Evolutionary conservation across 2,888 invertebrate species (phyloP), one percentile per base, ranked within the genome.

Genomic region (Netelia melanura): DNA sequence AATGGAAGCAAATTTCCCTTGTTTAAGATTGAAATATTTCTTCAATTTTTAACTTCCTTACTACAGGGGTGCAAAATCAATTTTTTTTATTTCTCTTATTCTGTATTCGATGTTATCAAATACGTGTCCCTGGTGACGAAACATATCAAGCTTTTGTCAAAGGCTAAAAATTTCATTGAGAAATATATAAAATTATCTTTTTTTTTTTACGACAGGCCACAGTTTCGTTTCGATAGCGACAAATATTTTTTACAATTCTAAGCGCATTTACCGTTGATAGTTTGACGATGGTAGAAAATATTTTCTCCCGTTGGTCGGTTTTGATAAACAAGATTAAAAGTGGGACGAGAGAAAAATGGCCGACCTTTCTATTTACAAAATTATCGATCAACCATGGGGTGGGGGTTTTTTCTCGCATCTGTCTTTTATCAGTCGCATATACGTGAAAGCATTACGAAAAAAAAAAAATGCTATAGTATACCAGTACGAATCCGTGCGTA

Each of bases 381-480:
- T 71, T 77, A 77, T 82, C 77, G 82, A 82, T 76, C 58, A 61
- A 14, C 3, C n/a, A 30, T 2, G 11, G 8, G 43, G 38, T 54
- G 48, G 48, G 14, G 48, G 48, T 48, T 71, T 30, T n/a, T 11
- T 62, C 10, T 23, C 25, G 54, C 56, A 76, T 76, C 64, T 70
- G 48, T 54, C 43, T 64, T 64, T 70, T 70, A 81, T 81, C 76
- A 48, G 81, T 64, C 58, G 65, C 58, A 44, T 30, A 44, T 68
- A 11, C 44, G 58, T 44, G 25, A n/a, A 58, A n/a, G 43, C 38
- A 9, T 44, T 11, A 11, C 25, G 52, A 58, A 71, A 62, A 71
- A 21, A 21, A n/a, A 70, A 78, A 67, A 64, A 67, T 70, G 56
- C 21, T 48, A 62, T 10, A 30, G 17, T 58, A 44, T 44, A 30